Evolutionary conservation across 2,113 vertebrate species (phyloP).

Genomic region (Thryonomys swinderianus): DNA sequence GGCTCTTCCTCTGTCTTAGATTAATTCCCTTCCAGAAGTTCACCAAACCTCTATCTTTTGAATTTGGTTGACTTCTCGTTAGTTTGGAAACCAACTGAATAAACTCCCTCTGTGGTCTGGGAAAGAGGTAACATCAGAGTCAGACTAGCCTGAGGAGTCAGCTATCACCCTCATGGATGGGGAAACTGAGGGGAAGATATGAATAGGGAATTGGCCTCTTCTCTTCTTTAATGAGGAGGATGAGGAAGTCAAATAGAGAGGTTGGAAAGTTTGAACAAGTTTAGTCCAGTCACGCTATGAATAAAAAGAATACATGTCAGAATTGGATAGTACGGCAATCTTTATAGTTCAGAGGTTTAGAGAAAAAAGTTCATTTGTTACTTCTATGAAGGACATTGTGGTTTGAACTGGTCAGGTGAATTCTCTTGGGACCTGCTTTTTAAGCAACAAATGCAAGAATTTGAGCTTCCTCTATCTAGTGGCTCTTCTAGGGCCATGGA

Average conservation of each 20-base stretch:
- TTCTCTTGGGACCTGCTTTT: background rate
- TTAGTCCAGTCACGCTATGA: background rate
- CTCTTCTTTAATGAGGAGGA: background rate
- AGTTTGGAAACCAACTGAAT: background rate
- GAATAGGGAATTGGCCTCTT: background rate
- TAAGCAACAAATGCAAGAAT: background rate
- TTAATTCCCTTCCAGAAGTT: background rate
- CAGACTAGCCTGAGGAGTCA: background rate
- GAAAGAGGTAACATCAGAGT: background rate
- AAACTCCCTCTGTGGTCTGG: background rate
- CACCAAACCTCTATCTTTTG: background rate
- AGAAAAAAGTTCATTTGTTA: background rate
- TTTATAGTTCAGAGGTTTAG: background rate
- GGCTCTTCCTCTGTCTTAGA: background rate
- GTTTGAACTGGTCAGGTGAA: background rate
- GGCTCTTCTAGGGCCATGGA: background rate
- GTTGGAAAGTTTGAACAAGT: background rate
- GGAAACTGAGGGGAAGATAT: background rate
- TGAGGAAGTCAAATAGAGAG: background rate
- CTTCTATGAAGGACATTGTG: background rate
- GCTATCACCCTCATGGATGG: background rate
- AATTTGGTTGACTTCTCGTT: background rate
- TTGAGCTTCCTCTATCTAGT: background rate
- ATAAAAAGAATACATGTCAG: background rate
- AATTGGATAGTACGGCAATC: background rate